phyloP scores from a whole-genome alignment of 2,113 vertebrate species.

The Acanthisitta chloris region DNA sequence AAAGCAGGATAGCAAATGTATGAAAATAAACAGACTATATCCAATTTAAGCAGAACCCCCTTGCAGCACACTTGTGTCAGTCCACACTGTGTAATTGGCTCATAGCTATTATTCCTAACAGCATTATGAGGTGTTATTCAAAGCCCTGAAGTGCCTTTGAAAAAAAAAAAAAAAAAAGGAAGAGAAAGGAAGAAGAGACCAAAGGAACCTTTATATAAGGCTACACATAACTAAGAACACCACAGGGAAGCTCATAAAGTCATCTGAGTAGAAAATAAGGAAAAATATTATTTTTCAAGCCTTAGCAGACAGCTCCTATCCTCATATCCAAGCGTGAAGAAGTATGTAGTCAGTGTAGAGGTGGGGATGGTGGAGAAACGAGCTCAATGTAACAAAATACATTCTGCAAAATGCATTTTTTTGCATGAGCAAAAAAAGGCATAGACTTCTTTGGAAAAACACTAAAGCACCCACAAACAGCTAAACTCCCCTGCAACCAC shows the following conservation, averaged over 20 bases:
- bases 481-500: background rate
- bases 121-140: conserved; percentile 33
- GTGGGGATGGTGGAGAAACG: background rate
- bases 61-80: background rate
- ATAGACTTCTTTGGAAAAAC: background rate
- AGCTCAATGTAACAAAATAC: background rate
- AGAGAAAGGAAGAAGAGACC: conserved; percentile 22
- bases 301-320: background rate
- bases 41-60: background rate
- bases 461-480: background rate
- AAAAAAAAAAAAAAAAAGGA: background rate
- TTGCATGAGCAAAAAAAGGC: background rate
- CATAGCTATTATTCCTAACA: conserved; percentile 41
- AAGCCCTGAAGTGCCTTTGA: conserved; percentile 30
- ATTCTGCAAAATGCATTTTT: too few relatives aligned
- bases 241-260: conserved; percentile 29
- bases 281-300: conserved; percentile 2
- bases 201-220: conserved; percentile 42
- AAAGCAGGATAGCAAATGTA: background rate
- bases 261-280: background rate
- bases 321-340: background rate
- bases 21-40: conserved; percentile 22
- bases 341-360: background rate
- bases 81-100: conserved; percentile 29
- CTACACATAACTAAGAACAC: conserved; percentile 21